Conservation (phyloP, 2,113 vertebrate species). For the Malurus alboscapulatus region DNA sequence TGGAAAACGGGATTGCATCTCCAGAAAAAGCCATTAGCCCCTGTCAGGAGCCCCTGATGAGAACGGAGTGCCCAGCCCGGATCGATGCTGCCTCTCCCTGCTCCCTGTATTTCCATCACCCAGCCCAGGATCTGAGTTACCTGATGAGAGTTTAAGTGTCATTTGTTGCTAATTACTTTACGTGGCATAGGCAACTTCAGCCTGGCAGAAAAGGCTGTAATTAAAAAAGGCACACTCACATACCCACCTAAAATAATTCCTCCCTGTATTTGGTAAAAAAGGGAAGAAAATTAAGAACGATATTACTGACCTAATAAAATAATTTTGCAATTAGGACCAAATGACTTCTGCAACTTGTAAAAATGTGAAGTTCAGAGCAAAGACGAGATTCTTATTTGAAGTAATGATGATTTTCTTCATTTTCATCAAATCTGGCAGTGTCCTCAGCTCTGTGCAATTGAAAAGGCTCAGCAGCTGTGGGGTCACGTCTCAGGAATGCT, state of each 20-base stretch:
- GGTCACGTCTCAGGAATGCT: fast-evolving
- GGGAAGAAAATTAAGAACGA: not conserved
- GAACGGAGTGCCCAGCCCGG: constrained; percentile 43
- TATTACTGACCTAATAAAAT: constrained; percentile 15
- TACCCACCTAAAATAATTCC: constrained; percentile 39
- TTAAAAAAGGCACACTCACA: constrained; percentile 28
- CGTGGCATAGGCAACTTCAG: not conserved
- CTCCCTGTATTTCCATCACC: constrained; percentile 30
- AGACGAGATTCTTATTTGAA: not conserved
- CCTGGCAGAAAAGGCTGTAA: constrained; percentile 21
- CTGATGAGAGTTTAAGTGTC: not conserved
- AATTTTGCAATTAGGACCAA: constrained; percentile 3
- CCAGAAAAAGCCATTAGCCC: constrained; percentile 76
- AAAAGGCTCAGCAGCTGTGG: not conserved
- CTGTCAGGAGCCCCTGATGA: constrained; percentile 71
- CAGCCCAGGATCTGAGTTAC: not conserved
- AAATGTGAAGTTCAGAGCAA: not conserved
- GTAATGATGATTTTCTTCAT: not conserved
- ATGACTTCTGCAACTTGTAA: not conserved
- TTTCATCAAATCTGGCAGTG: not conserved
- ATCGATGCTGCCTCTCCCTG: constrained; percentile 52
- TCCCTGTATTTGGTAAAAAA: not conserved
- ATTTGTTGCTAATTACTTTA: constrained; percentile 39
- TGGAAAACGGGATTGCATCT: constrained; percentile 67
- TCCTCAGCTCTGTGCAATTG: not conserved